Evolutionary conservation across 2,797 vertebrate species (phyloP).

Genomic region (Macropodus opercularis): DNA sequence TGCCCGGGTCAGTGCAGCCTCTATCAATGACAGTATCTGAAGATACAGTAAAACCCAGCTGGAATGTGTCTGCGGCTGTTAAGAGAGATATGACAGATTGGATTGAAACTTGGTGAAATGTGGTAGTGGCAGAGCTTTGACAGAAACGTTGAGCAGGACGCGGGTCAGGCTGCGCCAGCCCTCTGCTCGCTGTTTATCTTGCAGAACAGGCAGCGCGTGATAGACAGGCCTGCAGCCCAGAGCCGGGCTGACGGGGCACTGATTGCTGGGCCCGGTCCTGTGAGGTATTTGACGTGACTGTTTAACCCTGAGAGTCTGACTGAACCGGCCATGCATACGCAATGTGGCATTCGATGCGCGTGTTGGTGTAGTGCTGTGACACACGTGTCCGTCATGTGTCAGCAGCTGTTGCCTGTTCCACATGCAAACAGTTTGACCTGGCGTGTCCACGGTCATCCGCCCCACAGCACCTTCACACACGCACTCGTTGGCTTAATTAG

Average conservation of each 20-base stretch:
- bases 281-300: conserved; percentile 23
- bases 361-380: not conserved
- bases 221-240: not conserved
- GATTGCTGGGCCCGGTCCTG: conserved; percentile 9
- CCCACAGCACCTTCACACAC: not conserved
- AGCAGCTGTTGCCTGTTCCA: conserved; percentile 3
- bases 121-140: not conserved
- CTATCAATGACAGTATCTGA: not conserved
- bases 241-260: not conserved
- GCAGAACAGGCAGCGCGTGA: conserved; percentile 5
- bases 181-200: conserved; percentile 5
- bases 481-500: not conserved
- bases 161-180: not conserved
- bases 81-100: too few species aligned
- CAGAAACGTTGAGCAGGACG: not conserved
- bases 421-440: not conserved
- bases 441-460: not conserved
- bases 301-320: conserved; percentile 12
- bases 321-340: conserved; percentile 17
- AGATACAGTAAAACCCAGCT: not conserved
- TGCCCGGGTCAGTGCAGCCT: not conserved
- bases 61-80: not conserved
- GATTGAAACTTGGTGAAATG: not conserved
- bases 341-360: not conserved
- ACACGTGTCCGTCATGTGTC: conserved; percentile 39